A percentile compares a stretch with the other conserved stretches of the same genome.
phyloP scores from a whole-genome alignment of 1,140 invertebrate species.

The Mactra quadrangularis region DNA sequence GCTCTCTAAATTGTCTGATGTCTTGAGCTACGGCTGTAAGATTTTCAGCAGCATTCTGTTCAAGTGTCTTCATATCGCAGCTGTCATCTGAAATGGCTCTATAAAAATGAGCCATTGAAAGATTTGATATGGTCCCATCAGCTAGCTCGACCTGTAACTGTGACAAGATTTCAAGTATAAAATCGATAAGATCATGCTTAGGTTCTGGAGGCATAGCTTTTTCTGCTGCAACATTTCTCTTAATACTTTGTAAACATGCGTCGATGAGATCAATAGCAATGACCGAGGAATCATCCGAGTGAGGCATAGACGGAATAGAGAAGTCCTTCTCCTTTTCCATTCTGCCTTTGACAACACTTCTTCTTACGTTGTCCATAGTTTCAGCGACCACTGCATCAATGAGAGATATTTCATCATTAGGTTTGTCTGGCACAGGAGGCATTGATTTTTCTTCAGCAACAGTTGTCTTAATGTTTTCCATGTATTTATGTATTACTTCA shows the following conservation, averaged over 20 bases:
- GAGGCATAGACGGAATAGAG: slow-evolving; percentile 35
- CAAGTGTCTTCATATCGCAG: slow-evolving; percentile 28
- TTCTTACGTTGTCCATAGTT: slow-evolving; percentile 39
- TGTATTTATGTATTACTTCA: slow-evolving; percentile 8
- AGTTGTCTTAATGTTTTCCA: slow-evolving; percentile 20
- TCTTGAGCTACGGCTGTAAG: neutral
- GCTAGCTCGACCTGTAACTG: slow-evolving; percentile 33
- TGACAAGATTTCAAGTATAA: slow-evolving; percentile 51
- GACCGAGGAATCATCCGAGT: slow-evolving; percentile 20
- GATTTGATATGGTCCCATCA: slow-evolving; percentile 40
- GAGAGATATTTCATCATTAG: slow-evolving; percentile 25
- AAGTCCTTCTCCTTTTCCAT: neutral
- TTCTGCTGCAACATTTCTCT: neutral
- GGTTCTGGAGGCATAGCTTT: neutral
- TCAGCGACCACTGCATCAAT: slow-evolving; percentile 26
- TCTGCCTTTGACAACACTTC: slow-evolving; percentile 53
- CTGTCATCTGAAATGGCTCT: slow-evolving; percentile 28
- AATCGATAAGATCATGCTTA: slow-evolving; percentile 39
- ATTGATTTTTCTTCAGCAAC: neutral
- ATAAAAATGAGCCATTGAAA: slow-evolving; percentile 56
- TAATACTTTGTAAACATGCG: slow-evolving; percentile 33
- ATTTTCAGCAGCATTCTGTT: slow-evolving; percentile 28
- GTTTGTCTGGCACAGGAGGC: neutral
- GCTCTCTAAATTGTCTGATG: slow-evolving; percentile 3
- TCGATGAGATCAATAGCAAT: slow-evolving; percentile 23